phyloP scores from a whole-genome alignment of 1,140 invertebrate genomes.

The Apis florea region DNA sequence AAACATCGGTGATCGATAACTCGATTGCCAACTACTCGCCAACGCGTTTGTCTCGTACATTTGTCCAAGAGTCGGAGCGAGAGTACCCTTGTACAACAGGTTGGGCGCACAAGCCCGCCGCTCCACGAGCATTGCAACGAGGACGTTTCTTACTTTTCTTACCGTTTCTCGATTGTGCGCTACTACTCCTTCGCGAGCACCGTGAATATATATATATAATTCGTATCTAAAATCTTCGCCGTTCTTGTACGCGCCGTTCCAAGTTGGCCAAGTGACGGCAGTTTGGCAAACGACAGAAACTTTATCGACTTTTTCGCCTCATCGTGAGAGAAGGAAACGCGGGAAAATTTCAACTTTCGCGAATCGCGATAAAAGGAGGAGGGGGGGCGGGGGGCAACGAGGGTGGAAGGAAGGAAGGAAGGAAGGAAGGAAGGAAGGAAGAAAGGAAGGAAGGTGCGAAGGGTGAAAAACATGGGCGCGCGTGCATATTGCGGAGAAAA shows the following conservation, averaged over 20 bases:
- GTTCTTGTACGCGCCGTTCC: no score
- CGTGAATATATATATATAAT: neutral
- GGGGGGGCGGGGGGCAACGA: no score
- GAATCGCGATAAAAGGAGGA: neutral
- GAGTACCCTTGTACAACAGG: constrained; percentile 32
- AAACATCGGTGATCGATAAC: constrained; percentile 30
- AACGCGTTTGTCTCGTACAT: constrained; percentile 29
- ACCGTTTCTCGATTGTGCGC: neutral
- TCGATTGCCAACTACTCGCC: neutral
- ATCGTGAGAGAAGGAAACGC: neutral
- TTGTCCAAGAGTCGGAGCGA: constrained; percentile 24
- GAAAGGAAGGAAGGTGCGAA: neutral
- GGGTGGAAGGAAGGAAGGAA: no score
- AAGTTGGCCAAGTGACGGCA: rapidly evolving
- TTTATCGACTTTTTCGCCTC: constrained; percentile 26
- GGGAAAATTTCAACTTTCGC: neutral
- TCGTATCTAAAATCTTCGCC: no score
- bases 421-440: neutral
- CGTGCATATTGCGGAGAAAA: constrained; percentile 67
- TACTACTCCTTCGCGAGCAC: no score
- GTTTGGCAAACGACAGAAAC: constrained; percentile 16
- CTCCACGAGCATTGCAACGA: neutral
- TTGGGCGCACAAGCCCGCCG: neutral
- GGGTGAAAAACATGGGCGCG: constrained; percentile 46
- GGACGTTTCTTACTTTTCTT: neutral